Conservation (phyloP, 2,888 invertebrate species). For the Eumerus sabulonum region DNA sequence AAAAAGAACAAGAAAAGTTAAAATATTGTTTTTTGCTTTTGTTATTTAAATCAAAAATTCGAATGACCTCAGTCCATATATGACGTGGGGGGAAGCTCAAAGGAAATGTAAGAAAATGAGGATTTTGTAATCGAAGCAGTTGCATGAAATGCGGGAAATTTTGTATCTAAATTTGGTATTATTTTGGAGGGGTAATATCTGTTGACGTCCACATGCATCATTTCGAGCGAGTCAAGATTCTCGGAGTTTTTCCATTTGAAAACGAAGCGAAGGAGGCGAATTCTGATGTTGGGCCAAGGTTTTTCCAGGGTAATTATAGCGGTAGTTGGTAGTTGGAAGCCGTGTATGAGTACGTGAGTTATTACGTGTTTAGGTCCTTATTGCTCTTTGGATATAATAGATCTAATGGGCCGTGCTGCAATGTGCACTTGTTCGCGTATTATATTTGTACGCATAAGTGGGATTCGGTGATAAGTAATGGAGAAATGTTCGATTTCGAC, state of each 20-base stretch:
- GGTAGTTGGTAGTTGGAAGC: slow-evolving; percentile 16
- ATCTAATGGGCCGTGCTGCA: too few species aligned
- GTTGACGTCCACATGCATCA: neutral
- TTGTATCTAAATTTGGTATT: slow-evolving; percentile 14
- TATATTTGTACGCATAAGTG: too few species aligned
- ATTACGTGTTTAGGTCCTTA: slow-evolving; percentile 44
- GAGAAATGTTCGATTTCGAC: too few species aligned
- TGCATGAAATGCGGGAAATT: slow-evolving; percentile 33
- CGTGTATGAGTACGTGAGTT: slow-evolving; percentile 34
- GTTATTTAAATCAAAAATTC: slow-evolving; percentile 18
- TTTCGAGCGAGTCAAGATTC: slow-evolving; percentile 4
- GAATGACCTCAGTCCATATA: slow-evolving; percentile 35
- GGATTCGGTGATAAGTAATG: too few species aligned
- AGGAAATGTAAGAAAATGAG: too few species aligned
- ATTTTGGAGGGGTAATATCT: slow-evolving; percentile 23
- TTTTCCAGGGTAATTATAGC: neutral
- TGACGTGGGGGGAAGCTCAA: slow-evolving; percentile 23
- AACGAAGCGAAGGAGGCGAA: slow-evolving; percentile 24
- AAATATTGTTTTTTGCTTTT: slow-evolving; percentile 25
- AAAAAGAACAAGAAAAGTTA: slow-evolving; percentile 17
- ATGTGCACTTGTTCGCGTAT: too few species aligned
- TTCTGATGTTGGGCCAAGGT: slow-evolving; percentile 17
- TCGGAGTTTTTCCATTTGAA: slow-evolving; percentile 8
- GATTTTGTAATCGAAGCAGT: slow-evolving; percentile 36
- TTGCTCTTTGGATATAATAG: slow-evolving; percentile 1